Evolutionary conservation across 2,888 invertebrate genomes (phyloP), one percentile per base, ranked within the genome.

Genomic region (Patella ulyssiponensis): DNA sequence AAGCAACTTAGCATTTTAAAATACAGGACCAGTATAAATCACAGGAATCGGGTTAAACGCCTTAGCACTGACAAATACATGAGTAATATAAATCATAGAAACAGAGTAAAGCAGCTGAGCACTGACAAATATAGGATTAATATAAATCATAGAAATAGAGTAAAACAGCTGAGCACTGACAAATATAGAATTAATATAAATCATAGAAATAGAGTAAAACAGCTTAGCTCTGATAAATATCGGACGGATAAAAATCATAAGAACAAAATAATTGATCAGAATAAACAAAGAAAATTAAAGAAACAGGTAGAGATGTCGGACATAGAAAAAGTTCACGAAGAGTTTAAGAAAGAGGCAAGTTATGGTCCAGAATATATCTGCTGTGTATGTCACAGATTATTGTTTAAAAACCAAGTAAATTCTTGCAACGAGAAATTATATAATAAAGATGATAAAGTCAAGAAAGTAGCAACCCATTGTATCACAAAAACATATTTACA

Each of bases 401-500:
- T 56, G 17, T 56, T 56, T 64, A 64, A 64, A 23, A 64, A 64
- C 12, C 64, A 64, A 17, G 64, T 64, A 20, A 64, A 64, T 11
- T 20, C 23, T 11, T 64, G 64, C 64, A 64, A 64, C 9, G 64
- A 64, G n/a, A 11, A 64, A 64, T 20, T 64, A 5, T 64, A 64
- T 20, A 23, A n/a, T 23, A 64, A 64, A 64, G 23, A 64, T 20
- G 23, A 23, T 64, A 64, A 64, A 64, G 64, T 17, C 11, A 12
- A 64, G 23, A 64, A 64, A 7, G 56, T 56, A 17, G 56, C 56
- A 17, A 56, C 15, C 17, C 15, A 56, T 5, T 56, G 56, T n/a
- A 64, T 64, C 64, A 64, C 64, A 17, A 64, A 64, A 64, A 64
- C 64, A 15, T 64, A 64, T n/a, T 23, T 17, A n/a, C 64, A 64